Conservation (phyloP, 1,140 invertebrate species). For the Pogonus chalceus region DNA sequence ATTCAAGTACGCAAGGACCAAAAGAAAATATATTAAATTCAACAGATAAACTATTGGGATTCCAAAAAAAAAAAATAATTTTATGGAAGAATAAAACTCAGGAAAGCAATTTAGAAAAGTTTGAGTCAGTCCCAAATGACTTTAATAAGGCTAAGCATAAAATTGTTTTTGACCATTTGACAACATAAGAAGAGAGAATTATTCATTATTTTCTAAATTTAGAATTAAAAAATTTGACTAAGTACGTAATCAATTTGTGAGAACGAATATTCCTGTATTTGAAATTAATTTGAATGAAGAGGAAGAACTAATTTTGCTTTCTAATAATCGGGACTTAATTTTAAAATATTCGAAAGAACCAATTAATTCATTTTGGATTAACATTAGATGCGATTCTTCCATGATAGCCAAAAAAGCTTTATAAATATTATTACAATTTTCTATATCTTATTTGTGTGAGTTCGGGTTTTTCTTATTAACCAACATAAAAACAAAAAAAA, state of each 20-base stretch:
- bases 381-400: conserved; percentile 11
- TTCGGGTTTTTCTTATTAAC: conserved; percentile 27
- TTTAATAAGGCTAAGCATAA: too few relatives aligned
- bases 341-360: conserved; percentile 15
- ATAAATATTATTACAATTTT: conserved; percentile 27
- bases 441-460: conserved; percentile 27
- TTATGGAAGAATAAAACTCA: conserved; percentile 17
- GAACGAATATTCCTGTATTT: conserved; percentile 10
- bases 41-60: conserved; percentile 17
- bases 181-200: conserved; percentile 7
- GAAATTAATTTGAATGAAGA: conserved; percentile 18
- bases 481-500: conserved; percentile 28
- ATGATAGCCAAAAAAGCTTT: conserved; percentile 15
- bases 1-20: conserved; percentile 16
- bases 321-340: conserved; percentile 15
- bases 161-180: conserved; percentile 10
- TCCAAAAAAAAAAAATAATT: conserved; percentile 14
- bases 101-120: conserved; percentile 15
- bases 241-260: conserved; percentile 2
- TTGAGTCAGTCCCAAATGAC: too few relatives aligned
- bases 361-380: conserved; percentile 17
- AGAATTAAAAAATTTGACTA: conserved; percentile 8
- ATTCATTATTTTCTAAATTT: conserved; percentile 4
- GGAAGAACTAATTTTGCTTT: conserved; percentile 11
- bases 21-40: conserved; percentile 20